Evolutionary conservation across 2,888 invertebrate genomes (phyloP).

Genomic region (Drosophila formosana): DNA sequence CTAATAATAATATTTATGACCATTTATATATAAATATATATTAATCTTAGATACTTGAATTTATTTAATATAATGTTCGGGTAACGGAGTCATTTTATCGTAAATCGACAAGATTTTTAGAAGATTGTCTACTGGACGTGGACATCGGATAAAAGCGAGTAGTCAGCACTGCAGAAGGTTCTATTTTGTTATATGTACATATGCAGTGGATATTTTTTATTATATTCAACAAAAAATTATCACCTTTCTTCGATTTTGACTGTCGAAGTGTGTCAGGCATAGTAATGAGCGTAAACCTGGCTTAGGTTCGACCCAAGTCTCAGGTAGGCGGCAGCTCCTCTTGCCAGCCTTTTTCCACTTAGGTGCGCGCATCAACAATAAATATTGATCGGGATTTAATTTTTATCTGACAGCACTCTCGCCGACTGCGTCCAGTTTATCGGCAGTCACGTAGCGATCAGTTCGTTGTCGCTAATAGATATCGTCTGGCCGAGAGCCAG

Average conservation of each 20-base stretch:
- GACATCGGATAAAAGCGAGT: no score
- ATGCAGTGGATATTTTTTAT: constrained; percentile 3
- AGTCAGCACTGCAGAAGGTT: background rate
- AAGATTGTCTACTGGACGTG: no score
- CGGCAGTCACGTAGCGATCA: constrained; percentile 51
- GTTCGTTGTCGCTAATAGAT: constrained; percentile 10
- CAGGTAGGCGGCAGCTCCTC: constrained; percentile 18
- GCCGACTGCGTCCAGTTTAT: constrained; percentile 24
- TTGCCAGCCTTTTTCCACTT: constrained; percentile 13
- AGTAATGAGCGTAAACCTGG: constrained; percentile 52
- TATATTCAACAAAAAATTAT: constrained; percentile 34
- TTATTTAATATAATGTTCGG: no score
- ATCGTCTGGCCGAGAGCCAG: constrained; percentile 13
- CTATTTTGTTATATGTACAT: background rate
- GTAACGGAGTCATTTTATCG: background rate
- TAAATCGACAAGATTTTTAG: no score
- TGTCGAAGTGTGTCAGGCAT: constrained; percentile 62
- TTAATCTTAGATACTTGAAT: no score
- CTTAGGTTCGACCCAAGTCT: constrained; percentile 32
- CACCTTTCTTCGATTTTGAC: constrained; percentile 41
- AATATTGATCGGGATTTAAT: constrained; percentile 55
- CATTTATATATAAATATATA: no score
- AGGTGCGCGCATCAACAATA: constrained; percentile 41
- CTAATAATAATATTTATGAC: no score
- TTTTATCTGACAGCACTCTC: constrained; percentile 47